These are phyloP conservation scores for Mus minutoides DNA, from an alignment of 2,797 vertebrate species.

Conservation along the genomic window DNA sequence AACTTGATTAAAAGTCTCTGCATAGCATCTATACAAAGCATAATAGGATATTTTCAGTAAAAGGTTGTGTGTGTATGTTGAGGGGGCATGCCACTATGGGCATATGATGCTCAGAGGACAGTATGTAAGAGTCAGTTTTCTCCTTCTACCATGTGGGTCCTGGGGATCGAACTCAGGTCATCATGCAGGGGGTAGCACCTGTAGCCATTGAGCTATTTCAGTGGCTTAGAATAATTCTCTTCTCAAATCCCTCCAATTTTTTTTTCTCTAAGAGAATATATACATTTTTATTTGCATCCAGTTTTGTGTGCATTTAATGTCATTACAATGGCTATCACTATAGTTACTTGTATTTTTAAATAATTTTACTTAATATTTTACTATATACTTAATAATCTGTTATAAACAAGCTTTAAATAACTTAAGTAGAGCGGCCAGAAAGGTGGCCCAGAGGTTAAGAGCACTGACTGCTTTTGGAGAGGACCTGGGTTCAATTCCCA, in stretches of 20 bases:
- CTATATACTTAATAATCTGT: neutral
- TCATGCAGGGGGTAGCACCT: neutral
- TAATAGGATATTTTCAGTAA: constrained; percentile 15
- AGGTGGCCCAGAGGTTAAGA: neutral
- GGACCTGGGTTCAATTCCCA: neutral
- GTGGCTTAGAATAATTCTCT: neutral
- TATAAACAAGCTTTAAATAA: constrained; percentile 2
- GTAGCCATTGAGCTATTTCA: neutral
- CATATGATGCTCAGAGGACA: neutral
- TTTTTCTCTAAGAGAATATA: constrained; percentile 2
- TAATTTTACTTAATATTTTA: constrained; percentile 32
- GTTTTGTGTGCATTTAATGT: constrained; percentile 8
- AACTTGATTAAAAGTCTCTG: constrained; percentile 33
- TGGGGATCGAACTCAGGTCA: neutral
- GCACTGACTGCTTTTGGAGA: neutral
- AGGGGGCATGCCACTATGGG: too few relatives aligned
- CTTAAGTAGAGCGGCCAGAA: neutral
- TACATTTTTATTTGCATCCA: neutral
- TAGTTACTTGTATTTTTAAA: constrained; percentile 26
- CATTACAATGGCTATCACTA: neutral
- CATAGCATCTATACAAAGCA: neutral
- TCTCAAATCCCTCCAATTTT: neutral
- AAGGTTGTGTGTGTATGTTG: neutral
- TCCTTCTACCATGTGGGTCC: neutral
- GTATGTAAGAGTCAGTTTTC: neutral